Base-by-base conservation (phyloP, 2,113 vertebrate species). In the Paratilapia polleni region DNA sequence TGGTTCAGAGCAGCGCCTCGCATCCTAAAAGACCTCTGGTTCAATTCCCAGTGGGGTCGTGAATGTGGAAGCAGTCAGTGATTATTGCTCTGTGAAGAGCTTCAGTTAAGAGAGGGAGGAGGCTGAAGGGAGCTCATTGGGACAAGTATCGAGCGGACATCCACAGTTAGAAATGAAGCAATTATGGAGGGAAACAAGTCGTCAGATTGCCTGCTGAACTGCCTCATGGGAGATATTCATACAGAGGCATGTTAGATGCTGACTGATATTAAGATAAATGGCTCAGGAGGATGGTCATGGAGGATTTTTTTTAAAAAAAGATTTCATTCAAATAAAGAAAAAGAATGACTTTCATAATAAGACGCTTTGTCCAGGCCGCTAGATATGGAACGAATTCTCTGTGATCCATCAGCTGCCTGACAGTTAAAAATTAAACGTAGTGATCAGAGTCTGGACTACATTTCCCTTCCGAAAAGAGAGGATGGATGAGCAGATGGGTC, bases 401-500 rank as follows among this genome's bases (percentile, higher is more conserved):
- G 22, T 47, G 22, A 47, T n/a, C 62, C 41, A 2, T 14, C 10
- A 31, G 60, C 8, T 10, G 59, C 63, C 36, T 43, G 36, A 10
- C 8, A 1, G 47, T 0, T 49, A 1, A 28, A 28, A 24, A 49
- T 70, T 4, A 70, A 0, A 28, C 28, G 26, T 28, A 49, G 64
- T 22, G 24, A 70, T 28, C 64, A 49, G 61, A 63, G 41, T 28
- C 0, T 54, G 15, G 61, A 73, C 54, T n/a, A 4, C 3, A 1
- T 62, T 9, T 12, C 82, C 75, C 77, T 70, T 41, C 41, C 64
- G 5, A 14, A 26, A 4, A 73, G 63, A 41, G 57, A 43, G 41
- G 26, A 60, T 0, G 8, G 8, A 0, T 15, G 4, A 20, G 3
- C 34, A 19, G 68, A 52, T 0, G 64, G 77, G 34, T 68, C 78